Evolutionary conservation across 2,113 vertebrate species (phyloP), one percentile per base, ranked within the genome.

Genomic region (Sceloporus undulatus): DNA sequence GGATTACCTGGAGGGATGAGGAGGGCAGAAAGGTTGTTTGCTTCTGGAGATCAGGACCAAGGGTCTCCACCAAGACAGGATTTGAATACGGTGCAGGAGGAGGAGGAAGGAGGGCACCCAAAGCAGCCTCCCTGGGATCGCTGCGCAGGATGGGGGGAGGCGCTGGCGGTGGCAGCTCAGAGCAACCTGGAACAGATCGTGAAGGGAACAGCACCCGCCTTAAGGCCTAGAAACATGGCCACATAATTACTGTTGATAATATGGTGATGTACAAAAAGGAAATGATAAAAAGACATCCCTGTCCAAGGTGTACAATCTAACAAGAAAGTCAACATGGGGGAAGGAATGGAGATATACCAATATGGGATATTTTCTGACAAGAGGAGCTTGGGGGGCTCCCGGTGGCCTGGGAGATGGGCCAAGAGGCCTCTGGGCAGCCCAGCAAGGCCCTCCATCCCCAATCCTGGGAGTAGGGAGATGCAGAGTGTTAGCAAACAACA

Each of bases 31-130:
- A 83, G 90, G 18, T 96, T 86, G 54, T 96, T 89, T 82, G 90
- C 21, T 95, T 95, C 92, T 96, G 94, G 34, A 96, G 87, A 0
- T 95, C 97, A 0, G 95, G 91, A 84, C 79, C 90, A 88, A 95
- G 88, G 0, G 83, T 79, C 2, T 92, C 65, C 0, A 4, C n/a
- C 0, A 8, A 8, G 0, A 42, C 19, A 16, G 87, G 85, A 9
- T 73, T 90, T 11, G 87, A 13, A 91, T 0, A 8, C 89, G 88
- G 75, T 0, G 91, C 85, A 21, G 95, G 92, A 25, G 95, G 95
- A 2, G 91, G 94, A n/a, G 96, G 94, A 2, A 92, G 52, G 0
- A 94, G 92, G 68, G 94, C 84, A 1, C 87, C 92, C 0, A 75
- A 75, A 52, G 91, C 87, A 74, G 0, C 0, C 0, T 91, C 92